Base-by-base conservation (phyloP, 2,888 invertebrate species). In the Theodoxus fluviatilis region DNA sequence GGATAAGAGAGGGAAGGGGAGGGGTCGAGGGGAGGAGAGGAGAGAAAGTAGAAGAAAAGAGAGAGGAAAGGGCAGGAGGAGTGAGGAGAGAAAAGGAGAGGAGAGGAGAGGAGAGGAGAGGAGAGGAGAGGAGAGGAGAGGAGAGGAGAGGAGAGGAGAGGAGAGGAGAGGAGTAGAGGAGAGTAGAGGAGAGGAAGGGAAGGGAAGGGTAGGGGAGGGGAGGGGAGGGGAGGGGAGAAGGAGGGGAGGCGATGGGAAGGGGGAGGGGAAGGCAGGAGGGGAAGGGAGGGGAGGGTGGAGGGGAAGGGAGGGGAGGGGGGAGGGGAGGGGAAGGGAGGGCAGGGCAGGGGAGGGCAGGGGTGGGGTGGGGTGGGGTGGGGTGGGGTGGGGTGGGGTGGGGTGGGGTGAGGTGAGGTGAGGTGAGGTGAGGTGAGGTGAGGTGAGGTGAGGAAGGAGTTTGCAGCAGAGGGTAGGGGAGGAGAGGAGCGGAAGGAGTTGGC, bases 41-140 rank as follows among this genome's bases (percentile, higher is more conserved):
- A n/a, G n/a, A n/a, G n/a, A n/a, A n/a, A n/a, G n/a, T n/a, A n/a
- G n/a, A n/a, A n/a, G n/a, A n/a, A n/a, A n/a, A n/a, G n/a, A n/a
- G n/a, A n/a, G n/a, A n/a, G n/a, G n/a, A n/a, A n/a, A n/a, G n/a
- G n/a, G n/a, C n/a, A n/a, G n/a, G n/a, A n/a, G n/a, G n/a, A n/a
- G n/a, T n/a, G n/a, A n/a, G n/a, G n/a, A n/a, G n/a, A n/a, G n/a
- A n/a, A n/a, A n/a, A n/a, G n/a, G n/a, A n/a, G n/a, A n/a, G n/a
- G 66, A 43, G 25, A 66, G 43, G 47, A 25, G 47, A 37, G 37
- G 22, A 28, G 22, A 40, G 40, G 18, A 15, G 37, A 33, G 43
- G 25, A 66, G 40, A 66, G 66, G 28, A 33, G 25, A 43, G 25
- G 47, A 66, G 47, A 66, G 47, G 31, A 33, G 31, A 25, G 43